These are phyloP conservation scores for Smutsia gigantea DNA, from an alignment of 2,797 vertebrate genomes.

Conservation along the genomic window DNA sequence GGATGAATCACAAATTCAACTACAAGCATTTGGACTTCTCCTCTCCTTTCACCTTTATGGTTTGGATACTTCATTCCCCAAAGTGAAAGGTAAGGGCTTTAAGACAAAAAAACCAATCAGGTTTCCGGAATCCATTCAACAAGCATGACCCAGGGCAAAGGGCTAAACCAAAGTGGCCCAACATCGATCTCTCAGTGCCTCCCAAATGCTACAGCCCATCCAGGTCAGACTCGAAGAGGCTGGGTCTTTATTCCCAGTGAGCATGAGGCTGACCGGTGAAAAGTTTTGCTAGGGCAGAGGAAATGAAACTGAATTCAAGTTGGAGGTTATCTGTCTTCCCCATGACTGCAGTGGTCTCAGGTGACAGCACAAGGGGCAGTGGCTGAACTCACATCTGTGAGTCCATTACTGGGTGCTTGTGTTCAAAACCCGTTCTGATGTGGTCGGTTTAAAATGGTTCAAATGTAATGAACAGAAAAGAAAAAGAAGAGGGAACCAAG, in stretches of 20 bases:
- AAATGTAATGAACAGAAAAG: conserved; percentile 63
- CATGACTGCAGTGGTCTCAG: not conserved
- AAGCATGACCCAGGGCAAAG: conserved; percentile 52
- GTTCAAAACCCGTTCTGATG: conserved; percentile 59
- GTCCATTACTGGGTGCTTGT: conserved; percentile 69
- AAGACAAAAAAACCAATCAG: conserved; percentile 77
- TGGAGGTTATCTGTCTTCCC: conserved; percentile 70
- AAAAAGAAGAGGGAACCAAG: conserved; percentile 59
- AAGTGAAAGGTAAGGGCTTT: conserved; percentile 78
- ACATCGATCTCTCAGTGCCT: conserved; percentile 47
- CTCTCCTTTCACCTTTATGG: conserved; percentile 16
- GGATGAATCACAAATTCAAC: conserved; percentile 57
- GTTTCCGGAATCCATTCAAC: conserved; percentile 74
- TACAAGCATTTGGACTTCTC: conserved; percentile 36
- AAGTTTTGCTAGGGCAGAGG: conserved; percentile 43
- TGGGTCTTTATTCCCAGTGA: conserved; percentile 36
- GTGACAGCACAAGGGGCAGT: not conserved
- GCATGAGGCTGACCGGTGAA: conserved; percentile 19
- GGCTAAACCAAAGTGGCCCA: conserved; percentile 25
- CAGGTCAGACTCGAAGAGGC: conserved; percentile 50
- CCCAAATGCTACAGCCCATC: conserved; percentile 6
- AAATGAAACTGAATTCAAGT: conserved; percentile 70
- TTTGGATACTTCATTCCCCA: conserved; percentile 72
- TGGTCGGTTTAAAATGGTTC: conserved; percentile 67
- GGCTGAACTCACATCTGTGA: conserved; percentile 47